phyloP scores from a whole-genome alignment of 2,888 invertebrate genomes.

The Desoria tigrina region DNA sequence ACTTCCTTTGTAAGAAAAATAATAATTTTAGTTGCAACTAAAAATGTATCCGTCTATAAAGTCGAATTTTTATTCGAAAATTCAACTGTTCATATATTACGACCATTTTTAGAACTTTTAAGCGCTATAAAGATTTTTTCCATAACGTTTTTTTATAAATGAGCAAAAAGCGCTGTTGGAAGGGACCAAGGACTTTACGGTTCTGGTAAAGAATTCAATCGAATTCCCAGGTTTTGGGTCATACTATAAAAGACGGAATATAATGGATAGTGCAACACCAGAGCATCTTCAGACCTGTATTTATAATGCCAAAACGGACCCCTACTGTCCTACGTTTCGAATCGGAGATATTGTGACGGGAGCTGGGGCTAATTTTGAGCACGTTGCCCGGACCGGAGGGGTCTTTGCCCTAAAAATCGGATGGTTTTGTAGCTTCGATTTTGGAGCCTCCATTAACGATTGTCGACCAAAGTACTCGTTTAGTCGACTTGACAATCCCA shows the following conservation, averaged over 20 bases:
- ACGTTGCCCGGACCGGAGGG: constrained; percentile 53
- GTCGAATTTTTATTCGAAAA: no score
- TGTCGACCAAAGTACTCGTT: constrained; percentile 60
- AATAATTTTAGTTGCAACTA: not conserved
- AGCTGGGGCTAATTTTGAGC: constrained; percentile 45
- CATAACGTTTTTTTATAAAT: no score
- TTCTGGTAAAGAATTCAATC: constrained; percentile 50
- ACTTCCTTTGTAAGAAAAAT: constrained; percentile 53
- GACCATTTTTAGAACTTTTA: not conserved
- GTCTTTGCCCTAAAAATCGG: constrained; percentile 59
- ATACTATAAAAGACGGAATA: constrained; percentile 54
- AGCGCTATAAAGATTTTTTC: no score
- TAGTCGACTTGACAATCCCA: constrained; percentile 57
- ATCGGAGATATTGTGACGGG: constrained; percentile 57
- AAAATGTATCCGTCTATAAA: no score
- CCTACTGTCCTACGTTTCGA: constrained; percentile 58
- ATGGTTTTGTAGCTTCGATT: constrained; percentile 60
- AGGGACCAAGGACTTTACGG: constrained; percentile 46
- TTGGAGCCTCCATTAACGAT: constrained; percentile 54
- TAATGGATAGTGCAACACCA: constrained; percentile 54
- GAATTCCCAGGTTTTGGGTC: constrained; percentile 45
- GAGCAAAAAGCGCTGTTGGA: constrained; percentile 32
- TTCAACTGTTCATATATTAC: not conserved
- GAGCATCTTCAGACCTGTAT: constrained; percentile 55
- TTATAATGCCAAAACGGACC: constrained; percentile 54